Conservation (phyloP, 2,113 vertebrate genomes). For the Blennius ocellaris region DNA sequence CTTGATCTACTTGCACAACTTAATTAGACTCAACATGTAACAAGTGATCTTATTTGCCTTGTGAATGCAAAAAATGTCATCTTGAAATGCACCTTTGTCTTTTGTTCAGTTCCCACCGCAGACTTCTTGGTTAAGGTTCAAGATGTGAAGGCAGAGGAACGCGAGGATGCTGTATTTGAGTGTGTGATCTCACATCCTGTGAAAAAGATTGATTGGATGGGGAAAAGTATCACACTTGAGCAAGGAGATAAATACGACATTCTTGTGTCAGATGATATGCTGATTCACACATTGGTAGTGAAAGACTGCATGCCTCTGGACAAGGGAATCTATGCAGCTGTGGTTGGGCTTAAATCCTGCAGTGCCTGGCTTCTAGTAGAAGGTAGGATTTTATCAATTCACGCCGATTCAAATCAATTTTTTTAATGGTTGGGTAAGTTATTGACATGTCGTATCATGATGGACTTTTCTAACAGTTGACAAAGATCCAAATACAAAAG, state of each 20-base stretch:
- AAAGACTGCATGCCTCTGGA: constrained; percentile 82
- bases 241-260: constrained; percentile 84
- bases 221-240: constrained; percentile 78
- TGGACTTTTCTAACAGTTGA: constrained; percentile 68
- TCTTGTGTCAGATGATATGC: constrained; percentile 83
- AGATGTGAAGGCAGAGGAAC: constrained; percentile 81
- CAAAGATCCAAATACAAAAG: constrained; percentile 60
- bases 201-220: constrained; percentile 82
- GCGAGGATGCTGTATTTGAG: constrained; percentile 83
- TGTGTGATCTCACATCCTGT: constrained; percentile 83
- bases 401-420: background rate
- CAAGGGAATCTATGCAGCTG: constrained; percentile 87
- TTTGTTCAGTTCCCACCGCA: constrained; percentile 80
- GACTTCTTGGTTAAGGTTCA: constrained; percentile 84
- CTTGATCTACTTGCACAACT: background rate
- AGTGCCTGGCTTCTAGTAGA: constrained; percentile 90
- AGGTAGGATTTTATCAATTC: constrained; percentile 71
- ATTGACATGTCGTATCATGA: background rate
- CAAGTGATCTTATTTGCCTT: background rate
- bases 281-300: constrained; percentile 86
- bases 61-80: background rate
- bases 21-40: background rate
- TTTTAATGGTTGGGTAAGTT: too few relatives aligned
- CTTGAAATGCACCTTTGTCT: background rate
- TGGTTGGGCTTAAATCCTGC: constrained; percentile 81